Base-by-base conservation (phyloP, 2,113 vertebrate genomes). In the Gnathonemus longibarbis region DNA sequence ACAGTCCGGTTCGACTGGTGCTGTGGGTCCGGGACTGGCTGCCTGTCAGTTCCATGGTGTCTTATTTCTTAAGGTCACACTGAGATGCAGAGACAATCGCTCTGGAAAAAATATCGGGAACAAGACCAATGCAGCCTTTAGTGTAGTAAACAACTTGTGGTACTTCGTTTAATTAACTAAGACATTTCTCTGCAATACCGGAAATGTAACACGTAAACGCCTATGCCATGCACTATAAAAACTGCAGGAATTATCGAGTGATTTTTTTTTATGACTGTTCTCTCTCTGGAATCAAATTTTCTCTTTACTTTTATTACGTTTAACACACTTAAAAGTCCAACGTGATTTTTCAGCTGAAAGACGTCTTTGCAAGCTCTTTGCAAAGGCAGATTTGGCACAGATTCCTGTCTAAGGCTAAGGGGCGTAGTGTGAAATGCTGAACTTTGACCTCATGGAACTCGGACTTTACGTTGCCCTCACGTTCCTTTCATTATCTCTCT, bases 361-460 rank as follows among this genome's bases (percentile, higher is more conserved):
- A 17, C 31, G 17, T 42, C 70, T 15, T 27, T 39, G 31, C 35
- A 39, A 39, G 15, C 15, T 9, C 27, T 39, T 77, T 77, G 35
- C 35, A 80, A 80, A 80, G 74, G 35, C 74, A 42, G 74, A 80
- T 80, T 80, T 80, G 74, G 5, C 74, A 80, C 35, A 80, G 74
- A 39, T 42, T 80, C 35, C 42, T n/a, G 45, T 48, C 24, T 48
- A 10, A 45, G 80, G 58, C 58, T 62, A 27, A 70, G n/a, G 58
- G 77, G 49, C 8, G 48, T 89, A 84, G 66, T 88, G 42, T 17
- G 77, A 84, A 88, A 62, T 62, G 31, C 74, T 93, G 93, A 95
- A 95, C 95, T 94, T 94, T 94, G 93, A 95, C 93, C 94, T 89
- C 91, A 92, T 92, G 91, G 91, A 93, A 92, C 90, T 90, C 92